Conservation (phyloP, 37 sponge, comb jelly and placozoan genomes). For the Spongilla lacustris region DNA sequence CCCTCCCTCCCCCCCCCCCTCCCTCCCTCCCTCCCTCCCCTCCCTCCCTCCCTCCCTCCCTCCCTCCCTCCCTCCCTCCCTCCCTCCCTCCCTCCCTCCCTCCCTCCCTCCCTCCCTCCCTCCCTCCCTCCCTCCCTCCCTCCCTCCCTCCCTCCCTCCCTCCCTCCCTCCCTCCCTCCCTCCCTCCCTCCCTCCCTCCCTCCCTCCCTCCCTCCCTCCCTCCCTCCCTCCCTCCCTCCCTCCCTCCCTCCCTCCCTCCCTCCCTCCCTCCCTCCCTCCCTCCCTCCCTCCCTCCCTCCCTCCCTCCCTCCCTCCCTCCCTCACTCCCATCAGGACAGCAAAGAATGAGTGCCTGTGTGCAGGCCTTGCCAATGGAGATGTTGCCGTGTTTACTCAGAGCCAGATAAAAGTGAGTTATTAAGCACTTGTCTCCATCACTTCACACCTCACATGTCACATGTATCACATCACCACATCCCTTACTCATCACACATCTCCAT, state of each 20-base stretch:
- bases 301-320: neutral
- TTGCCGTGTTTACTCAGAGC: constrained; percentile 44
- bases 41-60: too few species aligned
- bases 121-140: too few species aligned
- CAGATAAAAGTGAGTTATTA: constrained; percentile 27
- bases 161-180: neutral
- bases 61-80: too few species aligned
- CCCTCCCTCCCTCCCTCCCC: too few species aligned
- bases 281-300: constrained; percentile 19
- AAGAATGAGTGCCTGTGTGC: constrained; percentile 46
- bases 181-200: neutral
- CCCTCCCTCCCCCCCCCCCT: too few species aligned
- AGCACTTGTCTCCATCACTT: neutral
- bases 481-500: neutral
- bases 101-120: too few species aligned
- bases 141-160: too few species aligned
- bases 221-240: constrained; percentile 23
- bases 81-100: too few species aligned
- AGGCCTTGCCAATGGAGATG: constrained; percentile 63
- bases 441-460: neutral
- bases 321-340: too few species aligned
- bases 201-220: constrained; percentile 16
- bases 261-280: constrained; percentile 23
- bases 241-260: constrained; percentile 23
- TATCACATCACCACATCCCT: neutral